Base-by-base conservation (phyloP, 2,797 vertebrate genomes). In the Knipowitschia caucasica region DNA sequence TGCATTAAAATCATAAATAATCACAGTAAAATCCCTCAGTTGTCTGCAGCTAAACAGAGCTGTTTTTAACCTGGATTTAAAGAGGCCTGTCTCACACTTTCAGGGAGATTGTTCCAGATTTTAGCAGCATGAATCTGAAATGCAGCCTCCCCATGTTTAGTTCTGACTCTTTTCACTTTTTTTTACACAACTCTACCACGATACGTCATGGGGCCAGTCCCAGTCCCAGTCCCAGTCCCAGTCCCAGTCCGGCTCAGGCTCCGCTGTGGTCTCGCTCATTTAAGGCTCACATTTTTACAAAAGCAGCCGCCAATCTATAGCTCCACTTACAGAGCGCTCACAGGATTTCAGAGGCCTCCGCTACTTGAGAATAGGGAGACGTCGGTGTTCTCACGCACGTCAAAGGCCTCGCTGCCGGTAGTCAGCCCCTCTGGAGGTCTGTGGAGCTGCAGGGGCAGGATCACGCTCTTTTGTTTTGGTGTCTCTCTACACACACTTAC, bases 331-430 rank as follows among this genome's bases (percentile, higher is more conserved):
- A 61, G 39, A 63, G 49, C 31, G 39, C 30, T 64, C 10, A 20
- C 9, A 50, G 47, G 44, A 39, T 59, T 62, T 58, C 8, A 57
- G 46, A 56, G 17, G 25, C 27, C n/a, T n/a, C 25, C 34, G 54
- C 21, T 80, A 81, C 63, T 55, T 75, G 80, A 84, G 80, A 84
- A 76, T 51, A 9, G 24, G 36, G 27, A 43, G 59, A 69, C 56
- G 73, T 36, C 31, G 62, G 68, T 11, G 2, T 73, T 87, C 69
- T 81, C 73, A 79, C 42, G 39, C 58, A 64, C 2, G 56, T 73
- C 56, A 62, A 65, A 56, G n/a, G 63, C 30, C 45, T 12, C 8
- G 24, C 57, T 64, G 40, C 67, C 61, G n/a, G n/a, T n/a, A n/a
- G 64, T 62, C 67, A 47, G 55, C 56, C 56, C 65, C 44, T 71